These are phyloP conservation scores for Hydrozoanthus tunicans DNA, from an alignment of 64 coral and sea anemone species.

Conservation along the genomic window DNA sequence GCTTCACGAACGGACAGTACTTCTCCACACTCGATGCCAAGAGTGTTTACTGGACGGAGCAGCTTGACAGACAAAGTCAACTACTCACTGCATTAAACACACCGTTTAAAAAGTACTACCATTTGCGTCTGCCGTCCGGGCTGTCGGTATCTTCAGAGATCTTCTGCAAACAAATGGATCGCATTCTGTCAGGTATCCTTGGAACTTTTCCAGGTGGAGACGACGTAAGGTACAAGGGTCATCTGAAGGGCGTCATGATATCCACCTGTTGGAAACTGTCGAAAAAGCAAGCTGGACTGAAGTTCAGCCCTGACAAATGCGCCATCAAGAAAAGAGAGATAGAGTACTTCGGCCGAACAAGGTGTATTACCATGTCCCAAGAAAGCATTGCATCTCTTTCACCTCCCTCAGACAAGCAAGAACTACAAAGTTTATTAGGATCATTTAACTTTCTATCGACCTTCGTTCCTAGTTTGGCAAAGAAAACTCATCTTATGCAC, in stretches of 20 bases:
- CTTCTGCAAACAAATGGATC: constrained; percentile 69
- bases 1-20: constrained; percentile 51
- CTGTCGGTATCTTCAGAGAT: constrained; percentile 71
- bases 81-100: constrained; percentile 69
- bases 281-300: constrained; percentile 56
- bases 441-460: not conserved
- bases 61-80: constrained; percentile 64
- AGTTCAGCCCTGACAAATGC: constrained; percentile 76
- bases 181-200: constrained; percentile 21
- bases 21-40: constrained; percentile 61
- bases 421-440: not conserved
- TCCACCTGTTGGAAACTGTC: constrained; percentile 56
- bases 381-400: constrained; percentile 50
- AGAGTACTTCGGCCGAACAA: constrained; percentile 79
- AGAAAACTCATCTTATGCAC: constrained; percentile 1
- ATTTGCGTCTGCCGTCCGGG: constrained; percentile 49
- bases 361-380: constrained; percentile 67
- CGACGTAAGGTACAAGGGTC: constrained; percentile 55
- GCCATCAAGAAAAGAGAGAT: constrained; percentile 66
- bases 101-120: constrained; percentile 80
- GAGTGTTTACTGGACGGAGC: constrained; percentile 36
- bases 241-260: constrained; percentile 44
- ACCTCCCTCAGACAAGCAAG: constrained; percentile 67
- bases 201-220: constrained; percentile 60
- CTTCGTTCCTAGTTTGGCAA: constrained; percentile 1